phyloP scores from a whole-genome alignment of 2,113 vertebrate genomes.

The Rousettus leschenaultii region DNA sequence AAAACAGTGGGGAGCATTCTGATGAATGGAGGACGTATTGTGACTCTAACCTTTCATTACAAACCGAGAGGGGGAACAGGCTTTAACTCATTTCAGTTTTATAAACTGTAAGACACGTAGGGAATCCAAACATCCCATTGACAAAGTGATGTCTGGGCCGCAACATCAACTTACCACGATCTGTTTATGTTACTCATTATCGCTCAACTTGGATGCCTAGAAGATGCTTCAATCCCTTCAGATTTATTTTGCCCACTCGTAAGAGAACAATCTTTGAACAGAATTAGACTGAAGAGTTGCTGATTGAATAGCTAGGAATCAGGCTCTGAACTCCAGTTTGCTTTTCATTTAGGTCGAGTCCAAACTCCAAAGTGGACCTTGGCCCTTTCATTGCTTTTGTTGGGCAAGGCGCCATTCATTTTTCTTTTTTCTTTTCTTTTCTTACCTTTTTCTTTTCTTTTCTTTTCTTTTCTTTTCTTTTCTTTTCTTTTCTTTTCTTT shows the following conservation, averaged over 20 bases:
- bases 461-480: too few relatives aligned
- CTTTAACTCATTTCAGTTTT: constrained; percentile 18
- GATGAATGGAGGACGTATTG: constrained; percentile 57
- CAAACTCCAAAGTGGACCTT: not conserved
- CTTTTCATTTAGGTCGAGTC: constrained; percentile 20
- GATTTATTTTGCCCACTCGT: not conserved
- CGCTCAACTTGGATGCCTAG: not conserved
- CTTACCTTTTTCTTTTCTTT: too few relatives aligned
- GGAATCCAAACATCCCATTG: not conserved
- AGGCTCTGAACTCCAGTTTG: not conserved
- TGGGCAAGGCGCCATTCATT: not conserved
- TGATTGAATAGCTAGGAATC: not conserved
- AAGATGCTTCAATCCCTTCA: not conserved
- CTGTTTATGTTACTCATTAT: constrained; percentile 8
- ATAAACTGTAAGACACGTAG: not conserved
- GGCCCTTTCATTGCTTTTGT: not conserved
- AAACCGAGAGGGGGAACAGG: not conserved
- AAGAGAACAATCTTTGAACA: constrained; percentile 6
- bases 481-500: not conserved
- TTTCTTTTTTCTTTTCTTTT: not conserved
- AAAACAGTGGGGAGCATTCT: constrained; percentile 21
- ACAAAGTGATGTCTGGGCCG: not conserved
- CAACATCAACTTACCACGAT: not conserved
- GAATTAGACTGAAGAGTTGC: constrained; percentile 20
- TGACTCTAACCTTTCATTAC: constrained; percentile 25